These are phyloP conservation scores for Cactoblastis cactorum DNA, from an alignment of 2,888 invertebrate species.

Conservation along the genomic window DNA sequence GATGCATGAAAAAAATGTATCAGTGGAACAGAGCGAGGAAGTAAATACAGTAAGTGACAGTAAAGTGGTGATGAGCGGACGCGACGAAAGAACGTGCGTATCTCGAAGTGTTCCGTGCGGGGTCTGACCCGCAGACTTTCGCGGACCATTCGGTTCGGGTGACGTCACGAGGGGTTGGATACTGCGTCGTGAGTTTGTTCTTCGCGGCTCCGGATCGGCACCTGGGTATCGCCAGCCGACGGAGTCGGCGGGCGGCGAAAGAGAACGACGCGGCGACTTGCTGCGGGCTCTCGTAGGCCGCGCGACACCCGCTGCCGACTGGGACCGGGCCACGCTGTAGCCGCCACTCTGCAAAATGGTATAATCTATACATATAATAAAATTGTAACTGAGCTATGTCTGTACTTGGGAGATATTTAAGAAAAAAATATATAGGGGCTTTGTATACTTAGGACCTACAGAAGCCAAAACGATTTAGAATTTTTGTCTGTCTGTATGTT, in stretches of 20 bases:
- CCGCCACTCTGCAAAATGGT: slow-evolving; percentile 39
- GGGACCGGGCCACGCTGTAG: slow-evolving; percentile 85
- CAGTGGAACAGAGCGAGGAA: slow-evolving; percentile 63
- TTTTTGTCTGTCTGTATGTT: too few relatives aligned
- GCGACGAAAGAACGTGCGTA: slow-evolving; percentile 65
- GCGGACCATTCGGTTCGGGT: slow-evolving; percentile 36
- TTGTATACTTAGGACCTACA: too few relatives aligned
- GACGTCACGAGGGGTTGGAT: slow-evolving; percentile 14
- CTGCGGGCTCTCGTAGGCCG: slow-evolving; percentile 81
- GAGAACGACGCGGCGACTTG: slow-evolving; percentile 90
- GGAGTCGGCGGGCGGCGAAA: slow-evolving; percentile 87
- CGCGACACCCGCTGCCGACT: slow-evolving; percentile 88
- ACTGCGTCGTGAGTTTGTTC: slow-evolving; percentile 29
- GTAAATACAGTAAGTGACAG: slow-evolving; percentile 70
- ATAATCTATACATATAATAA: not conserved
- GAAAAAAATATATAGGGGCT: too few relatives aligned
- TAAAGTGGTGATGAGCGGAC: slow-evolving; percentile 73
- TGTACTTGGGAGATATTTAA: too few relatives aligned
- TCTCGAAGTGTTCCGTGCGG: slow-evolving; percentile 77
- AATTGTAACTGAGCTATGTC: not conserved
- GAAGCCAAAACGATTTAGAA: too few relatives aligned
- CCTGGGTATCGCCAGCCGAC: slow-evolving; percentile 81
- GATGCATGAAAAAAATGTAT: slow-evolving; percentile 62
- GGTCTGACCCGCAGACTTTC: slow-evolving; percentile 52
- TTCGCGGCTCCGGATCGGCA: slow-evolving; percentile 52